These are phyloP conservation scores for Diadophis punctatus DNA, from an alignment of 2,113 vertebrate species.

Conservation along the genomic window DNA sequence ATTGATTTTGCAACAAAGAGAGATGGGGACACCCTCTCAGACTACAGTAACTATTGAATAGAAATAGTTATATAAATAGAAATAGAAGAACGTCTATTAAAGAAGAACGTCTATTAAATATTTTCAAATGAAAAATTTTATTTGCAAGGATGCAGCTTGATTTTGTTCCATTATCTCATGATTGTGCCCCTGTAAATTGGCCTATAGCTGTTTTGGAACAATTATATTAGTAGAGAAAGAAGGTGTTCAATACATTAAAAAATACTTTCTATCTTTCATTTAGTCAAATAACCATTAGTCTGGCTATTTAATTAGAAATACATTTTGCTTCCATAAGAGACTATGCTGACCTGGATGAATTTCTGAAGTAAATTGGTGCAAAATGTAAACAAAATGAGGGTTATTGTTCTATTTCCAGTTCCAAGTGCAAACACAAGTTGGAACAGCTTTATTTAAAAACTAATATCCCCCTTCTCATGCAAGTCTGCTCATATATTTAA, in stretches of 20 bases:
- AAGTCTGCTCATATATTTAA: background rate
- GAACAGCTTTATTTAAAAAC: background rate
- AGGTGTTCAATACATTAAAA: background rate
- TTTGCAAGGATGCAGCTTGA: background rate
- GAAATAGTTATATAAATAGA: no score
- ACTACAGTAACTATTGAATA: background rate
- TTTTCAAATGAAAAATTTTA: background rate
- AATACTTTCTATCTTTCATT: background rate
- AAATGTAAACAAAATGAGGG: background rate
- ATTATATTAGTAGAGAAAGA: background rate
- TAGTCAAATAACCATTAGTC: background rate
- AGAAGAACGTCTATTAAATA: no score
- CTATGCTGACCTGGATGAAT: background rate
- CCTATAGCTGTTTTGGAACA: background rate
- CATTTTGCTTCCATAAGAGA: background rate
- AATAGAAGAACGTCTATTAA: no score
- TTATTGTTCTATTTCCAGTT: background rate
- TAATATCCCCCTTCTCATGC: background rate
- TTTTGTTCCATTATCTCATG: background rate
- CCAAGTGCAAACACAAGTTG: background rate
- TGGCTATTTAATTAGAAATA: background rate
- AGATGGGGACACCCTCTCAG: background rate
- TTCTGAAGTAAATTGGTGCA: background rate
- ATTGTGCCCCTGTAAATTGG: background rate
- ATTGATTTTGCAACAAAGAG: background rate